Conservation (phyloP, 2,797 vertebrate genomes). For the Cottoperca gobio region DNA sequence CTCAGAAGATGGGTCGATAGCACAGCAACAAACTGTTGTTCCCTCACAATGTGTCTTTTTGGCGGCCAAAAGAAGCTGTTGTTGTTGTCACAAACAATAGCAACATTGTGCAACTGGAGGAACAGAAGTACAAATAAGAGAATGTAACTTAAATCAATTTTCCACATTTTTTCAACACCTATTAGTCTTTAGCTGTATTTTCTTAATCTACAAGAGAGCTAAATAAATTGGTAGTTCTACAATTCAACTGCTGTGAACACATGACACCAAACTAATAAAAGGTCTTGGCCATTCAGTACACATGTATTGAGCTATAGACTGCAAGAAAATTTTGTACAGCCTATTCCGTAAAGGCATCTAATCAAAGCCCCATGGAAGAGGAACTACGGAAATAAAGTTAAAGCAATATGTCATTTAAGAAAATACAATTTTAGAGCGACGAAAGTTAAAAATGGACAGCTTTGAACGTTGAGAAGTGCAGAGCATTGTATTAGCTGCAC, state of each 20-base stretch:
- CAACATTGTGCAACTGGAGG: slow-evolving; percentile 6
- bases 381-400: not conserved
- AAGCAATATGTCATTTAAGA: slow-evolving; percentile 27
- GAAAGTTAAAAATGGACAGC: slow-evolving; percentile 44
- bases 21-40: slow-evolving; percentile 23
- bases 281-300: not conserved
- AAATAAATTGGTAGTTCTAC: slow-evolving; percentile 8
- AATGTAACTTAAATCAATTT: slow-evolving; percentile 20
- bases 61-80: slow-evolving; percentile 18
- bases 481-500: slow-evolving; percentile 48
- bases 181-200: not conserved
- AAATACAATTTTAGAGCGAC: slow-evolving; percentile 42
- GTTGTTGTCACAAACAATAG: slow-evolving; percentile 19
- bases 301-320: slow-evolving; percentile 3
- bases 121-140: slow-evolving; percentile 4
- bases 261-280: slow-evolving; percentile 29
- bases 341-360: slow-evolving; percentile 11
- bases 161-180: not conserved
- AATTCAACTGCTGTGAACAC: slow-evolving; percentile 19
- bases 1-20: slow-evolving; percentile 50
- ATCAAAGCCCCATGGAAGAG: not conserved
- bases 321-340: slow-evolving; percentile 17
- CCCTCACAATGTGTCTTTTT: slow-evolving; percentile 27
- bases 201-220: not conserved
- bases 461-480: slow-evolving; percentile 60